phyloP scores from a whole-genome alignment of 2,113 vertebrate species.

The Aldabrachelys gigantea region DNA sequence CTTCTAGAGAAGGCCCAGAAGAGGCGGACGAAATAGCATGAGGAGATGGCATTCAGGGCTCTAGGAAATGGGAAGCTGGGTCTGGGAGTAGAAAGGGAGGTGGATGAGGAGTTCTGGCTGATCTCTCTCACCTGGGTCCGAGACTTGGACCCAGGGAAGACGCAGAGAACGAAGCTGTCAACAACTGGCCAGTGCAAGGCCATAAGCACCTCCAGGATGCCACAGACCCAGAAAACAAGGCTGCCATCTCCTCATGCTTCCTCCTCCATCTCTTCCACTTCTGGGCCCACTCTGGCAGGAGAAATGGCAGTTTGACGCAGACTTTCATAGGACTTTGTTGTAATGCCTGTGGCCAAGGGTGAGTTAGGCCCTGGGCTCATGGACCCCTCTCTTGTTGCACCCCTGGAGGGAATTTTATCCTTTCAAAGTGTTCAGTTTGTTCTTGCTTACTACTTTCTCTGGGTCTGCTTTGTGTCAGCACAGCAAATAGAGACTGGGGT shows the following conservation, averaged over 20 bases:
- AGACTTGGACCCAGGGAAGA: not conserved
- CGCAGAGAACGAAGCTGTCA: not conserved
- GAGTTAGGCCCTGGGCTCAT: not conserved
- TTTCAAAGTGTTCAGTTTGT: not conserved
- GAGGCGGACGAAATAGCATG: rapidly evolving
- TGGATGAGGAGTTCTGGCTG: not conserved
- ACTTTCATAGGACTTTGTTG: not conserved
- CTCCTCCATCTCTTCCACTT: not conserved
- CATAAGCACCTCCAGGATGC: not conserved
- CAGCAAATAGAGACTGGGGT: not conserved
- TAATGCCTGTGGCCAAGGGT: not conserved
- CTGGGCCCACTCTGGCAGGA: not conserved
- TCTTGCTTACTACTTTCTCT: not conserved
- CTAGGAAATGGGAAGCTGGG: not conserved
- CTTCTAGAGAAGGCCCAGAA: not conserved
- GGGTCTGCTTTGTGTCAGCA: not conserved
- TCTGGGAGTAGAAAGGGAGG: not conserved
- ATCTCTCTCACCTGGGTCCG: not conserved
- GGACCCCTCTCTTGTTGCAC: not conserved
- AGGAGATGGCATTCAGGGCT: not conserved
- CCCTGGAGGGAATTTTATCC: not conserved
- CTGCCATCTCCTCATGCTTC: not conserved
- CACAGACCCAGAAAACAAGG: not conserved
- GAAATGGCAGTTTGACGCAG: not conserved
- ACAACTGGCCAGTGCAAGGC: not conserved